phyloP scores from a whole-genome alignment of 2,113 vertebrate species.

The Micronycteris hirsuta region DNA sequence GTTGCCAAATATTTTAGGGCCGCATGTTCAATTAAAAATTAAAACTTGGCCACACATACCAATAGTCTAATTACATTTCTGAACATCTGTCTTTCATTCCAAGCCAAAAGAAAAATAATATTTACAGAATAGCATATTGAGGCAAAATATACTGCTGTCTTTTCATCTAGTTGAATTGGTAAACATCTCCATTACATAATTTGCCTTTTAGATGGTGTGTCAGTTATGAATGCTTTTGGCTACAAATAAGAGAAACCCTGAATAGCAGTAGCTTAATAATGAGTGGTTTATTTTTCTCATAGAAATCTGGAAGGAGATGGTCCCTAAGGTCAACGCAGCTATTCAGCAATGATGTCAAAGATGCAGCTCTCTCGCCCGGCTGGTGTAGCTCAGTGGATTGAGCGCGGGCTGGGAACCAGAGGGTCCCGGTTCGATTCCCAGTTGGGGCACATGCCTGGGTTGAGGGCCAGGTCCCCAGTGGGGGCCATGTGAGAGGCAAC shows the following conservation, averaged over 20 bases:
- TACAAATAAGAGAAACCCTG: slow-evolving; percentile 29
- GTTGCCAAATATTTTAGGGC: slow-evolving; percentile 31
- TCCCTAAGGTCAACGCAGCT: not conserved
- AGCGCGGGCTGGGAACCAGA: too few species aligned
- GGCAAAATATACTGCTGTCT: slow-evolving; percentile 1
- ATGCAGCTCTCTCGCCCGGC: not conserved
- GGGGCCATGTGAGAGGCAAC: too few species aligned
- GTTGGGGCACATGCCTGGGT: too few species aligned
- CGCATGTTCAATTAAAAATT: slow-evolving; percentile 49
- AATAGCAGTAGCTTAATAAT: not conserved
- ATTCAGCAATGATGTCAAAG: not conserved
- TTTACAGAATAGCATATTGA: slow-evolving; percentile 48
- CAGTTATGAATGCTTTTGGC: slow-evolving; percentile 27
- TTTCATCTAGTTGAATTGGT: not conserved
- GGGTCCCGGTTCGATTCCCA: too few species aligned
- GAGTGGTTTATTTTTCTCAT: not conserved
- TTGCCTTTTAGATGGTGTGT: not conserved
- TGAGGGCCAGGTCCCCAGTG: too few species aligned
- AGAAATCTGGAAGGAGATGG: not conserved
- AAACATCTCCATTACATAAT: not conserved
- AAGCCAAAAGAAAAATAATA: slow-evolving; percentile 56
- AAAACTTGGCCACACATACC: slow-evolving; percentile 46
- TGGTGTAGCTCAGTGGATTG: too few species aligned
- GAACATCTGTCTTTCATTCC: slow-evolving; percentile 53
- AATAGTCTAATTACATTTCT: slow-evolving; percentile 47